Evolutionary conservation across 2,113 vertebrate species (phyloP).

Genomic region (Aegypius monachus): DNA sequence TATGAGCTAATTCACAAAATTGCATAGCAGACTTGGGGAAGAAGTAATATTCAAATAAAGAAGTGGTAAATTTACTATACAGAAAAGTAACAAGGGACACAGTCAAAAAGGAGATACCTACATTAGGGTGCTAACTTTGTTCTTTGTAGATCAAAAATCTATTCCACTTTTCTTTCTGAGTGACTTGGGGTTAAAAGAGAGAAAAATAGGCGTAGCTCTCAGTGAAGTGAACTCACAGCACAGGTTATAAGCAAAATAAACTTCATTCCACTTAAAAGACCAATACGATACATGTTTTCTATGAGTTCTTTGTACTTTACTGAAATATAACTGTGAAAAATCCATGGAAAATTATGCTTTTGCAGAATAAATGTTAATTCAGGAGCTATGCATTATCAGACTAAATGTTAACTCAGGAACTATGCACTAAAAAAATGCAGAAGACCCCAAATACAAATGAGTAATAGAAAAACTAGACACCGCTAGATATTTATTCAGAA

Average conservation of each 20-base stretch:
- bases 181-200: not conserved
- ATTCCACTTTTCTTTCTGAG: not conserved
- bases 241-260: not conserved
- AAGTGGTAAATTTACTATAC: not conserved
- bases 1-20: not conserved
- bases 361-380: not conserved
- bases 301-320: not conserved
- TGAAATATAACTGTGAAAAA: not conserved
- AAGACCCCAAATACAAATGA: not conserved
- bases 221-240: not conserved
- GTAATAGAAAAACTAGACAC: not conserved
- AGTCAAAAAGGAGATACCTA: not conserved
- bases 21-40: not conserved
- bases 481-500: not conserved
- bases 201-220: not conserved
- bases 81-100: not conserved
- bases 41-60: not conserved
- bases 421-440: not conserved
- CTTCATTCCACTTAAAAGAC: not conserved
- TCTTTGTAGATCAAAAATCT: not conserved
- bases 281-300: not conserved
- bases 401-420: not conserved
- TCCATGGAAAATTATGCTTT: not conserved
- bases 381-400: not conserved
- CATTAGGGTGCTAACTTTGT: not conserved